Base-by-base conservation (phyloP, 2,888 invertebrate genomes). In the Diaperis boleti region DNA sequence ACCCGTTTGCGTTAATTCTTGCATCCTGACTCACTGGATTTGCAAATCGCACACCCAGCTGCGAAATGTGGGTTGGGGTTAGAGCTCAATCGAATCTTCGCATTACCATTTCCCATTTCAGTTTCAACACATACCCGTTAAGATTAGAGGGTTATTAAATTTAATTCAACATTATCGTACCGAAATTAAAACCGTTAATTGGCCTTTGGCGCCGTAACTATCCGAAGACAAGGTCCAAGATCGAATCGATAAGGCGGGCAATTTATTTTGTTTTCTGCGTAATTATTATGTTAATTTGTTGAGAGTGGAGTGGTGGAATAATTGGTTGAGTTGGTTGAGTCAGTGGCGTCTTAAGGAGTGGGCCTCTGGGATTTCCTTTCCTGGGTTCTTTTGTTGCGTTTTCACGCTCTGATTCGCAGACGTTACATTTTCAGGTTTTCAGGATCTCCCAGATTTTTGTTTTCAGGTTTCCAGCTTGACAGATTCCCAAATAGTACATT, bases 61-160 rank as follows among this genome's bases (percentile, higher is more conserved):
- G 10, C 11, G 11, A 33, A 33, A 33, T 33, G 33, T 33, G 20
- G 7, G 20, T 42, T 42, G 20, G 42, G 42, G 42, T 18, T 42
- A 42, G 18, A 42, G 3, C 18, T 17, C 5, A 18, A 42, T 13
- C 13, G 6, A 35, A 35, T n/a, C n/a, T n/a, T n/a, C n/a, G n/a
- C n/a, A n/a, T n/a, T n/a, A n/a, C n/a, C n/a, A n/a, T n/a, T n/a
- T n/a, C n/a, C n/a, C 7, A 7, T 22, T 22, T 7, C 7, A 41
- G 10, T 41, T 10, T 41, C 18, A 5, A 18, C n/a, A 18, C 42
- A 42, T 22, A 22, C 8, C 7, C 33, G 20, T 26, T 14, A 45
- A 45, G 44, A 13, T 45, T 33, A 33, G 33, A 3, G 8, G 11
- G 1, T 33, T 26, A 5, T 42, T 26, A 29, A 11, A 26, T 6